Conservation (phyloP, 2,888 invertebrate species). For the Nephrotoma guestfalica region DNA sequence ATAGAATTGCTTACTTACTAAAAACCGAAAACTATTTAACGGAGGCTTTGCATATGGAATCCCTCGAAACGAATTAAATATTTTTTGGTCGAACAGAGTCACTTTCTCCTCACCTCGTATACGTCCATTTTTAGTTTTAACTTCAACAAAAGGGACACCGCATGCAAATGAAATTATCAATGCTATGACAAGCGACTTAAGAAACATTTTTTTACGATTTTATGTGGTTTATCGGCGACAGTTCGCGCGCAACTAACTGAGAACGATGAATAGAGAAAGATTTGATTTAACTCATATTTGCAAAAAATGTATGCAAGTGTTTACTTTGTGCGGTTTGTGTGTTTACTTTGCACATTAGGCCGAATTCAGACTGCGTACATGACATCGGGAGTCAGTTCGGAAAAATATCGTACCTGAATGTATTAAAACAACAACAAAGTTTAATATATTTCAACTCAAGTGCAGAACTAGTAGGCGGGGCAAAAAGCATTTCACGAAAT, state of each 20-base stretch:
- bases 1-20: neutral
- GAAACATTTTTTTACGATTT: neutral
- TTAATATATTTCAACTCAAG: too few species aligned
- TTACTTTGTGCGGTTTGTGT: neutral
- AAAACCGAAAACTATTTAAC: neutral
- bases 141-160: neutral
- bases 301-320: neutral
- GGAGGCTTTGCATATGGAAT: constrained; percentile 1
- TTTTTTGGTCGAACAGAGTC: neutral
- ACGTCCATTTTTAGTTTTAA: neutral
- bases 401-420: too few species aligned
- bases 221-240: too few species aligned
- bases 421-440: too few species aligned
- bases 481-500: too few species aligned
- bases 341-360: too few species aligned
- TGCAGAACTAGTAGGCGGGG: too few species aligned
- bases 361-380: too few species aligned
- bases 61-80: neutral
- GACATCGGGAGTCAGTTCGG: too few species aligned
- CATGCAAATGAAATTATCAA: too few species aligned
- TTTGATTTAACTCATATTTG: neutral
- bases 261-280: neutral
- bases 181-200: neutral
- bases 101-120: neutral
- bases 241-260: neutral